phyloP scores from a whole-genome alignment of 2,888 invertebrate genomes.

The Pyrgus malvae region DNA sequence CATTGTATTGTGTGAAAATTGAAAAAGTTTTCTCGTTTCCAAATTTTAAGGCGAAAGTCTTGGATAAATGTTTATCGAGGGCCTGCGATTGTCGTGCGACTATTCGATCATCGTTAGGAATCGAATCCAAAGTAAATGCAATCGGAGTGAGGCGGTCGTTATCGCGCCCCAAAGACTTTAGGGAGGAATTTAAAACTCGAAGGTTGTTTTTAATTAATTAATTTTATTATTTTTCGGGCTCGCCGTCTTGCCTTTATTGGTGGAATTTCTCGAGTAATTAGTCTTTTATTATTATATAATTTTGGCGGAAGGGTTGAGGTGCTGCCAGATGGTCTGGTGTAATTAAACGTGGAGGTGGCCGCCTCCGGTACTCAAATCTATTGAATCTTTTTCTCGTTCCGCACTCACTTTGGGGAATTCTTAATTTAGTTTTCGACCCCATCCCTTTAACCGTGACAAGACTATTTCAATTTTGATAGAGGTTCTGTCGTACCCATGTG shows the following conservation, averaged over 20 bases:
- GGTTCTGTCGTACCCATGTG: too few relatives aligned
- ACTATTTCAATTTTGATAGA: too few relatives aligned
- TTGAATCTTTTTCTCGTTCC: slow-evolving; percentile 12
- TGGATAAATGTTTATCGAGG: slow-evolving; percentile 69
- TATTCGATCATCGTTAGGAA: slow-evolving; percentile 33
- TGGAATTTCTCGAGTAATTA: slow-evolving; percentile 77
- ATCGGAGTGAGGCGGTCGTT: slow-evolving; percentile 18
- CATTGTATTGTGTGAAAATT: slow-evolving; percentile 65
- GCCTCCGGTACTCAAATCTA: slow-evolving; percentile 10
- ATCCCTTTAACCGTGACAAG: too few relatives aligned
- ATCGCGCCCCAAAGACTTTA: slow-evolving; percentile 20
- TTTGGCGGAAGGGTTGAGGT: slow-evolving; percentile 75
- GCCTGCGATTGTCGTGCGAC: slow-evolving; percentile 33
- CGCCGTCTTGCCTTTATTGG: slow-evolving; percentile 78
- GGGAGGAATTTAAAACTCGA: slow-evolving; percentile 34
- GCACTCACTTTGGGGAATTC: neutral
- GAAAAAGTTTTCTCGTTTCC: slow-evolving; percentile 77
- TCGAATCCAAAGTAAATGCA: slow-evolving; percentile 30
- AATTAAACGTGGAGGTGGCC: slow-evolving; percentile 24
- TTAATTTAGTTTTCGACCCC: neutral
- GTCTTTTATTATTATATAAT: slow-evolving; percentile 82
- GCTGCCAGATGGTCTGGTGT: slow-evolving; percentile 47
- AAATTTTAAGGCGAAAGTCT: slow-evolving; percentile 63
- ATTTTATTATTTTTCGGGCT: slow-evolving; percentile 76
- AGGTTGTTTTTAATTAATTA: slow-evolving; percentile 80